A percentile compares a stretch with the other conserved stretches of the same genome.
Evolutionary conservation across 2,113 vertebrate genomes (phyloP).

Genomic region (Diphyllodes magnificus): DNA sequence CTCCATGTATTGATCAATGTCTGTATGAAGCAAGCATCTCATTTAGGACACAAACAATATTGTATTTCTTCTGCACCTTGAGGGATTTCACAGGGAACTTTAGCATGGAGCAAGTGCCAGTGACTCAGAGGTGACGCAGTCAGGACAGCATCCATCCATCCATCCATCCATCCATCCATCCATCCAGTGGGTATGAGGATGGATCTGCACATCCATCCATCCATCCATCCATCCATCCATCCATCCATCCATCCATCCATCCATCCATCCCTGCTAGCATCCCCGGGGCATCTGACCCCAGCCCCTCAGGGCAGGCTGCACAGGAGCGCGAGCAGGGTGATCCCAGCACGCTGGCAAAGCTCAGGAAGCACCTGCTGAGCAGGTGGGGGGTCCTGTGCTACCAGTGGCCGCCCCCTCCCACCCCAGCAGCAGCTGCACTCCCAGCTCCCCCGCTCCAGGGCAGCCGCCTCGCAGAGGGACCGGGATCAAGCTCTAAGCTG

Average conservation of each 20-base stretch:
- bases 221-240: neutral
- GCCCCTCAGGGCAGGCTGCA: rapidly evolving
- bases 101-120: neutral
- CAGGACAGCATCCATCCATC: neutral
- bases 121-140: neutral
- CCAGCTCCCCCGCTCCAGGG: rapidly evolving
- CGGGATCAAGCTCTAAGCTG: neutral
- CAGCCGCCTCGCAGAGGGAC: rapidly evolving
- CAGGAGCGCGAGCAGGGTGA: rapidly evolving
- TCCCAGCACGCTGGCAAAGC: rapidly evolving
- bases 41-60: slow-evolving; percentile 5
- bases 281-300: rapidly evolving
- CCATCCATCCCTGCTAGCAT: rapidly evolving
- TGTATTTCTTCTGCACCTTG: neutral
- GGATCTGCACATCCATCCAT: neutral
- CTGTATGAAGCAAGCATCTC: neutral
- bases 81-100: neutral
- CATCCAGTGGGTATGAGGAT: neutral
- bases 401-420: rapidly evolving
- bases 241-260: neutral
- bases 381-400: neutral
- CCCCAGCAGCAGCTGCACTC: rapidly evolving
- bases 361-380: neutral
- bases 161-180: neutral
- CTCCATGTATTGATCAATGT: neutral